Conservation (phyloP, 2,113 vertebrate species). For the Ceyx cyanopectus region DNA sequence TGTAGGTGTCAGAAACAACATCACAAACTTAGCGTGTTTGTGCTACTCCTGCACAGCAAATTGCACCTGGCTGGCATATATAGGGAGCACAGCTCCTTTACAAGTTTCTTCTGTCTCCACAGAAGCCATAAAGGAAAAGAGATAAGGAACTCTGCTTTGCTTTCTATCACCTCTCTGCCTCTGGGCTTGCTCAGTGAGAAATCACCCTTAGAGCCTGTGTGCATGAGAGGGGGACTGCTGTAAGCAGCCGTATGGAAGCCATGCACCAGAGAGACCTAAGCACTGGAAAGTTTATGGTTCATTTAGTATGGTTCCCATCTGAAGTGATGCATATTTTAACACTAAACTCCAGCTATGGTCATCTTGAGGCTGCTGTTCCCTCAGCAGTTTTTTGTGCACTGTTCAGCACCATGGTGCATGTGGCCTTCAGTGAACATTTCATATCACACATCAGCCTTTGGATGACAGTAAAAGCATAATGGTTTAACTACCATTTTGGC, state of each 20-base stretch:
- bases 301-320: not conserved
- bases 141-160: not conserved
- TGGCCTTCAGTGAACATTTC: not conserved
- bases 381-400: not conserved
- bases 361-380: not conserved
- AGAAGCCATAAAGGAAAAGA: not conserved
- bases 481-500: not conserved
- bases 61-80: not conserved
- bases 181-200: not conserved
- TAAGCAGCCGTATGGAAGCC: not conserved
- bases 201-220: not conserved
- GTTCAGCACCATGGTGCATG: not conserved
- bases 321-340: not conserved
- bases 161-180: not conserved
- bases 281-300: not conserved
- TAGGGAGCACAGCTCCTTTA: not conserved
- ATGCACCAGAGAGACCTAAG: not conserved
- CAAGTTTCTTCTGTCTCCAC: not conserved
- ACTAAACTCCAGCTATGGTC: not conserved
- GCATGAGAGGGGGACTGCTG: not conserved
- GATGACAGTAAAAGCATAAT: not conserved
- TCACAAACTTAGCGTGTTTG: not conserved
- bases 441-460: not conserved
- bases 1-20: fast-evolving
- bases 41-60: not conserved